Evolutionary conservation across 2,888 invertebrate genomes (phyloP), one percentile per base, ranked within the genome.

Genomic region (Xestia xanthographa): DNA sequence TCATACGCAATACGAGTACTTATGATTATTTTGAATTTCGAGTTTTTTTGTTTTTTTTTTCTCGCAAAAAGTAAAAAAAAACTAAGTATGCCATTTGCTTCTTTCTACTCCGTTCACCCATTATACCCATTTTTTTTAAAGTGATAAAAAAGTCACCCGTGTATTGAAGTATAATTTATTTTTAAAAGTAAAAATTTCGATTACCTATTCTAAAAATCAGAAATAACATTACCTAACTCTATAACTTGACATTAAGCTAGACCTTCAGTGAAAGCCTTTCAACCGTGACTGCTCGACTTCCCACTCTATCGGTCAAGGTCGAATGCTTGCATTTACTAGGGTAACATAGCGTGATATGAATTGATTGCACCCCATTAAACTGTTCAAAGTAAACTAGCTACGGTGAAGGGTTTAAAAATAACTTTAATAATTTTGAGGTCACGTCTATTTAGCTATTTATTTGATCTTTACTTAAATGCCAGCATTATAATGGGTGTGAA

Each of bases 341-440:
- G 45, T 8, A 58, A n/a, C 60, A 80, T 82, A 76, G 82, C 82
- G 86, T 82, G 86, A 58, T 85, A 62, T 62, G 41, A 76, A 82
- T 76, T 85, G 82, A 76, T 85, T 82, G 68, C 71, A 82, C 48
- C 38, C 48, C 20, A 85, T 82, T 85, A 76, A 50, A 68, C 22
- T 76, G 85, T 82, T 48, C 58, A 11, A 75, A 75, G 20, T 50
- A 66, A 66, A 73, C 56, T 41, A 34, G 60, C 43, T n/a, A 45
- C 14, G 41, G 50, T 67, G 70, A 48, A 50, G 45, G 53, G 41
- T 67, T 63, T 85, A 75, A 75, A 81, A 70, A 82, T 68, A 82
- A 26, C 48, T 79, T 26, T 62, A 34, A 84, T 43, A 22, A 45
- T 50, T 69, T 53, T 29, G 14, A 66, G 70, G 66, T 45, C 50